Conservation (phyloP, 2,113 vertebrate genomes). For the Sinocyclocheilus maitianheensis region DNA sequence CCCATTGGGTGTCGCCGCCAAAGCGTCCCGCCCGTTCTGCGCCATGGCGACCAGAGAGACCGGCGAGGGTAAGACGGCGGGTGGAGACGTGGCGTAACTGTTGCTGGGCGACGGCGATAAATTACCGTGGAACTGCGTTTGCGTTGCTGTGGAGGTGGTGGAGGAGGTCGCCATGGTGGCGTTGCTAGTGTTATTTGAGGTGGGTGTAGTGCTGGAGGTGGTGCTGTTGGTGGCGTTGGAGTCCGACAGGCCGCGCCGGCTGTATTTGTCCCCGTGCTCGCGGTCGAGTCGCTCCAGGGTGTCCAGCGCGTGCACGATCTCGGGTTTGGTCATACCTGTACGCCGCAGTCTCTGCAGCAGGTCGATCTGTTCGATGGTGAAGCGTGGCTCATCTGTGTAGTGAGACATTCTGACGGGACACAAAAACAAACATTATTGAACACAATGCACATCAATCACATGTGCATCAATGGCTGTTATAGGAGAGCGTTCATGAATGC, state of each 20-base stretch:
- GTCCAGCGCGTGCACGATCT: constrained; percentile 95
- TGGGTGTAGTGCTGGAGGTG: constrained; percentile 46
- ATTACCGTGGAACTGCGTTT: constrained; percentile 88
- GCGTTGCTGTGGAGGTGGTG: constrained; percentile 90
- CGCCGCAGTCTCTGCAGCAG: constrained; percentile 95
- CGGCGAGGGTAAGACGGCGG: constrained; percentile 73
- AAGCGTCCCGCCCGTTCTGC: constrained; percentile 90
- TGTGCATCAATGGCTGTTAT: no score
- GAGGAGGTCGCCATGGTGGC: constrained; percentile 72
- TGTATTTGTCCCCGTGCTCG: constrained; percentile 96
- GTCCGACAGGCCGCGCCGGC: constrained; percentile 85
- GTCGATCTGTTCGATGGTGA: constrained; percentile 99
- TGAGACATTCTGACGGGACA: no score
- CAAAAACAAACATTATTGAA: no score
- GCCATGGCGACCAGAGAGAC: constrained; percentile 73
- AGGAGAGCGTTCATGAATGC: no score
- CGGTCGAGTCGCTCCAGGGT: constrained; percentile 97
- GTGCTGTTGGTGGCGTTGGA: constrained; percentile 62
- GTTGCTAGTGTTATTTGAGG: constrained; percentile 46
- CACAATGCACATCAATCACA: no score
- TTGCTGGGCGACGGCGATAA: constrained; percentile 93
- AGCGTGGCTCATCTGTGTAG: constrained; percentile 69
- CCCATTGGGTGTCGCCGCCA: constrained; percentile 87
- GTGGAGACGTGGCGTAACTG: constrained; percentile 94
- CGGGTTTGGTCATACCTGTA: constrained; percentile 93